Percentiles rank a stretch among this genome's conserved stretches.
Evolutionary conservation across 2,888 invertebrate species (phyloP).

Genomic region (Gisinianus flammeolus): DNA sequence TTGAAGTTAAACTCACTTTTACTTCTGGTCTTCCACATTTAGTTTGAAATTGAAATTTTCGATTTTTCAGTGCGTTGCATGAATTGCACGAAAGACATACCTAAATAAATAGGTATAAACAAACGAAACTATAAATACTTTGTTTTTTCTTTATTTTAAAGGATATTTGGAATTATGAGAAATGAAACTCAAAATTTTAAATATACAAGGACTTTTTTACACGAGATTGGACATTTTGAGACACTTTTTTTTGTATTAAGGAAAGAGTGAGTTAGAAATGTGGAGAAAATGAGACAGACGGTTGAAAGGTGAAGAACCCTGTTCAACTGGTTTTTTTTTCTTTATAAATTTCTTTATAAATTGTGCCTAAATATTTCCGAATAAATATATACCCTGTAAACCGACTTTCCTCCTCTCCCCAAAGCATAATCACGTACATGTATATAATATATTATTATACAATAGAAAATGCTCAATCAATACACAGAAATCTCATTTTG

Average conservation of each 20-base stretch:
- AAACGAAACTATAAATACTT: too few relatives aligned
- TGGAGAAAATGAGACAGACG: not conserved
- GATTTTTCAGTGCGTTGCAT: too few relatives aligned
- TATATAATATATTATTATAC: not conserved
- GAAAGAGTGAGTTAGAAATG: not conserved
- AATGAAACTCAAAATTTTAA: not conserved
- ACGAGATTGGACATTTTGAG: not conserved
- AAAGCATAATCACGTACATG: constrained; percentile 6
- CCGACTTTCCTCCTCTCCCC: constrained; percentile 10
- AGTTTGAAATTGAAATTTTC: too few relatives aligned
- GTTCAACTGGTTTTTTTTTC: not conserved
- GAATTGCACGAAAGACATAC: too few relatives aligned
- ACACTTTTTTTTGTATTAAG: not conserved
- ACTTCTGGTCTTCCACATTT: not conserved
- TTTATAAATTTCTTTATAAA: not conserved
- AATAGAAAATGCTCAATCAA: not conserved
- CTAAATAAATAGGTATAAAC: too few relatives aligned
- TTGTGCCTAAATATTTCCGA: not conserved
- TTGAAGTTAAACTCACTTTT: not conserved
- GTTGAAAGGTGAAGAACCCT: not conserved
- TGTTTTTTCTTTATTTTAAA: too few relatives aligned
- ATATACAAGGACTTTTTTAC: too few relatives aligned
- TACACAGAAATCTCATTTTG: constrained; percentile 21
- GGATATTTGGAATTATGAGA: not conserved
- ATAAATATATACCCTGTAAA: constrained; percentile 29